These are phyloP conservation scores for Smittia aterrima DNA, from an alignment of 2,888 invertebrate species.

Conservation along the genomic window DNA sequence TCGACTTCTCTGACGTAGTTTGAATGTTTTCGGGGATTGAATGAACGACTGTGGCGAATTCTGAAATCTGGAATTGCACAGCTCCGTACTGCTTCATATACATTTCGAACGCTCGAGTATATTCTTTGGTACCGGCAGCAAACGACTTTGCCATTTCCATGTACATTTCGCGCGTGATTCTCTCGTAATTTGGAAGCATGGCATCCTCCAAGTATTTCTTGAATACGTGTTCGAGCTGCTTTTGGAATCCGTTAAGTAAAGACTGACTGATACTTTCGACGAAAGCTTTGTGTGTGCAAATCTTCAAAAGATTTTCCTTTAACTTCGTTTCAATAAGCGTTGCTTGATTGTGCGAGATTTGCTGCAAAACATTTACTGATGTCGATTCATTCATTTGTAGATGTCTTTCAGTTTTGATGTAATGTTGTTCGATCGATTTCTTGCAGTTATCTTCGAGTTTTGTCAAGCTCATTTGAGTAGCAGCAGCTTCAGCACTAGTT, in stretches of 20 bases:
- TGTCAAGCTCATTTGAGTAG: conserved; percentile 40
- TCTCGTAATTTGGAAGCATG: conserved; percentile 83
- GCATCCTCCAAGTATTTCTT: conserved; percentile 70
- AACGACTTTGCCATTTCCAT: conserved; percentile 86
- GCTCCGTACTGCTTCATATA: conserved; percentile 55
- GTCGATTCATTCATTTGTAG: conserved; percentile 46
- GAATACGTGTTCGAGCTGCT: conserved; percentile 72
- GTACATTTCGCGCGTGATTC: conserved; percentile 81
- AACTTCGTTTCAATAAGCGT: neutral
- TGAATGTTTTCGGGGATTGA: conserved; percentile 48
- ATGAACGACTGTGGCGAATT: conserved; percentile 49
- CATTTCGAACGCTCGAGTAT: conserved; percentile 57
- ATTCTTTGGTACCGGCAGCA: conserved; percentile 84
- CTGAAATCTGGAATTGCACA: conserved; percentile 50
- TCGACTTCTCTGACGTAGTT: conserved; percentile 9
- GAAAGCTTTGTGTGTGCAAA: conserved; percentile 48
- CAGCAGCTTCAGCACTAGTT: conserved; percentile 44
- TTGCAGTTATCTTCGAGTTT: conserved; percentile 20
- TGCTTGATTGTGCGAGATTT: conserved; percentile 16
- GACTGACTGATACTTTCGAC: conserved; percentile 71
- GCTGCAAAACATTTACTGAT: conserved; percentile 40
- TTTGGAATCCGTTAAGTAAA: conserved; percentile 67
- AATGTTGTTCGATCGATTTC: conserved; percentile 52
- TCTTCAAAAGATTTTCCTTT: conserved; percentile 18
- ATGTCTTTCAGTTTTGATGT: neutral